Base-by-base conservation (phyloP, 37 sponge, comb jelly and placozoan species). In the Agelas oroides region DNA sequence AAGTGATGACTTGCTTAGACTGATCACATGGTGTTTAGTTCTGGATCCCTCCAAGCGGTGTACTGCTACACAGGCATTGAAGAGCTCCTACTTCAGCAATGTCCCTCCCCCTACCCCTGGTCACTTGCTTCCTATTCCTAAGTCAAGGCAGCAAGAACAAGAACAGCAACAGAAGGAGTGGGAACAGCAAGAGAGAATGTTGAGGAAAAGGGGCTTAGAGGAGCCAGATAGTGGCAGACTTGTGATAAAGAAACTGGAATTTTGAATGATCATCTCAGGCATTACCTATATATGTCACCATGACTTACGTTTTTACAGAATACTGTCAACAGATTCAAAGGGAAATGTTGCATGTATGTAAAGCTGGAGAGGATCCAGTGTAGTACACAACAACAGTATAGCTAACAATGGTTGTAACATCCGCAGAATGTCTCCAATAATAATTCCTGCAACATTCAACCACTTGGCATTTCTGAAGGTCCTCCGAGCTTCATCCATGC, bases 21-120 rank as follows among this genome's bases (percentile, higher is more conserved):
- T 98, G 57, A 59, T 98, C 5, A 64, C 80, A 15, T 78, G 87
- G 55, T 86, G 92, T 81, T 62, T 98, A 5, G 28, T 65, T 59
- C 86, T 92, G 30, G 88, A 95, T 66, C 99, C 99, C 0, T 69
- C 72, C 6, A 88, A 76, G 52, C 46, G 89, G 55, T 76, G 93
- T 59, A 89, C 83, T 25, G 85, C 92, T 28, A 77, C 92, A 6
- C 87, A 96, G 75, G 91, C 97, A 52, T 66, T 96, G 54, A 80
- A 96, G 70, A 80, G 67, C 2, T 12, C 59, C 20, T 96, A 92
- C 46, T 96, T 96, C 79, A 86, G 80, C 21, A 91, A 70, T 46
- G 40, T 57, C 17, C 97, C 97, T 20, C 64, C 86, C 59, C 97
- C 97, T 32, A 91, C 94, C n/a, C 64, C 85, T 11, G 84, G 94